Conservation (phyloP, 1,140 invertebrate genomes). For the Pantala flavescens region DNA sequence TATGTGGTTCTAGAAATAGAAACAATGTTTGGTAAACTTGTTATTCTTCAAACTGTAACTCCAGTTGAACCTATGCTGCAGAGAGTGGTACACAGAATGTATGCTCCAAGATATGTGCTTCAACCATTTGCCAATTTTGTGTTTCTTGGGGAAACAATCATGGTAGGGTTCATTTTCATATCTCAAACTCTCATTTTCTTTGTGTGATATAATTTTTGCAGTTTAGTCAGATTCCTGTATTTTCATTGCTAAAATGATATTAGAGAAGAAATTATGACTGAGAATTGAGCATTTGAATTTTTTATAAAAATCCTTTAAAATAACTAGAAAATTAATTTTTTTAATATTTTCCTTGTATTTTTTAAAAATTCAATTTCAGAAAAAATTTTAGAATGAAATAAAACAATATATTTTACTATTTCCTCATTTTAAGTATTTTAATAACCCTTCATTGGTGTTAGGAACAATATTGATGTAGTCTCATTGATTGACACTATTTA, state of each 20-base stretch:
- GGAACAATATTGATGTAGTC: no score
- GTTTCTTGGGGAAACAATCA: constrained; percentile 58
- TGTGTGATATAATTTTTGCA: neutral
- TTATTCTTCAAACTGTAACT: constrained; percentile 66
- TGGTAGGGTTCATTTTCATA: constrained; percentile 41
- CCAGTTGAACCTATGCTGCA: constrained; percentile 70
- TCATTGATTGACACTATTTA: no score
- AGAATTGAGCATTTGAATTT: no score
- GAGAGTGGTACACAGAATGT: constrained; percentile 66
- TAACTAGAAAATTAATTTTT: no score
- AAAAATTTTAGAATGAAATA: no score
- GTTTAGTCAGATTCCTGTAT: neutral
- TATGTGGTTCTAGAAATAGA: constrained; percentile 59
- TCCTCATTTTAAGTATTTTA: no score
- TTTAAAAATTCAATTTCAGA: no score
- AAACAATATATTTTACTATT: no score
- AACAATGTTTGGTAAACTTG: constrained; percentile 50
- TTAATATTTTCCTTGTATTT: no score
- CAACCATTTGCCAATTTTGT: constrained; percentile 55
- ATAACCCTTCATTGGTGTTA: no score
- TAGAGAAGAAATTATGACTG: neutral
- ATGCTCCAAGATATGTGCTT: constrained; percentile 43
- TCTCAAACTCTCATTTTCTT: constrained; percentile 11
- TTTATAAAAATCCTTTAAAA: no score
- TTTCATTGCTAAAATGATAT: neutral